Percentiles rank a stretch among this genome's conserved stretches.
Conservation (phyloP, 2,797 vertebrate species). For the Fistularia tabacaria region DNA sequence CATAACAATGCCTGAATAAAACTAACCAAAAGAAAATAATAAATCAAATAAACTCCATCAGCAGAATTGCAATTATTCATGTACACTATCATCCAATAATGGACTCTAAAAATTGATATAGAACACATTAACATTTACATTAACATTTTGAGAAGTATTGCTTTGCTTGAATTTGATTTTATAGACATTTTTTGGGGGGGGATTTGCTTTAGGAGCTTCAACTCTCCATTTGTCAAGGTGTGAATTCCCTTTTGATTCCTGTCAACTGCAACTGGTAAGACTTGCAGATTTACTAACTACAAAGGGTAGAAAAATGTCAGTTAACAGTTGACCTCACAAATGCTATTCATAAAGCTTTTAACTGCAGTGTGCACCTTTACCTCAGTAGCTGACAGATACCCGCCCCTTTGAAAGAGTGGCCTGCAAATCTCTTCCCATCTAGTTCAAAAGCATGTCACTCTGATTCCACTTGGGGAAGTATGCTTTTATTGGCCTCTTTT, state of each 20-base stretch:
- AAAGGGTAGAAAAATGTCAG: slow-evolving; percentile 1
- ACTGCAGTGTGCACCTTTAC: slow-evolving; percentile 50
- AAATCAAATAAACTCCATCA: too few relatives aligned
- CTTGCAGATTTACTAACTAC: not conserved
- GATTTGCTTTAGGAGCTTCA: not conserved
- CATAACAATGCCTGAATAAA: too few relatives aligned
- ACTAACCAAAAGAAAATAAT: too few relatives aligned
- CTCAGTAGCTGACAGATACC: slow-evolving; percentile 40
- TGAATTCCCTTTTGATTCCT: slow-evolving; percentile 5
- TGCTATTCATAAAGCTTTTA: slow-evolving; percentile 36
- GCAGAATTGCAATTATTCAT: too few relatives aligned
- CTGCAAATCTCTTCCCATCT: slow-evolving; percentile 36
- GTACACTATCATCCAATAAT: too few relatives aligned
- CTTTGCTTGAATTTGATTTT: too few relatives aligned
- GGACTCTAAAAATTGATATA: too few relatives aligned
- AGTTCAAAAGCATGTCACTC: slow-evolving; percentile 53
- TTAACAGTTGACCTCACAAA: slow-evolving; percentile 18
- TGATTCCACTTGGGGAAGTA: slow-evolving; percentile 47
- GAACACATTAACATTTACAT: too few relatives aligned
- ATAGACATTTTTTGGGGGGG: too few relatives aligned
- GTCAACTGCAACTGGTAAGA: slow-evolving; percentile 5
- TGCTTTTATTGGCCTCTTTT: slow-evolving; percentile 58
- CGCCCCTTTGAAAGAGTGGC: slow-evolving; percentile 37
- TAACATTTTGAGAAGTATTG: too few relatives aligned
- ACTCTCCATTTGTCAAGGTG: not conserved